Evolutionary conservation across 2,888 invertebrate species (phyloP).

Genomic region (Syritta pipiens): DNA sequence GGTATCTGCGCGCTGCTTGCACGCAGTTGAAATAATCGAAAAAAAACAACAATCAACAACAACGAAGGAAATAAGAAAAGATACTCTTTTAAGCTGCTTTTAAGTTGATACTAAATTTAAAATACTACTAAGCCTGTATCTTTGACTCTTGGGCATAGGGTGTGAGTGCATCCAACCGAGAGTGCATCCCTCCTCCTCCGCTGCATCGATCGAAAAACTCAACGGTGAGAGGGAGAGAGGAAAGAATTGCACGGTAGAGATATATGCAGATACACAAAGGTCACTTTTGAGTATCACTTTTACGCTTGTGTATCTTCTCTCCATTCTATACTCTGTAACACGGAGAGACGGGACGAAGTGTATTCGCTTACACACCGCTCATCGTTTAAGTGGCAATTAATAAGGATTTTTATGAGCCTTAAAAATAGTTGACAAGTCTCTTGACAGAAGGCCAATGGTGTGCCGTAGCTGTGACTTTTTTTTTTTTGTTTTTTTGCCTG

Average conservation of each 20-base stretch:
- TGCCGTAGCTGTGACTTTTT: slow-evolving; percentile 36
- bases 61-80: background rate
- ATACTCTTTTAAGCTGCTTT: slow-evolving; percentile 52
- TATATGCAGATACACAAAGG: slow-evolving; percentile 39
- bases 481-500: slow-evolving; percentile 11
- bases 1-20: slow-evolving; percentile 59
- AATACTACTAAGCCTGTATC: slow-evolving; percentile 60
- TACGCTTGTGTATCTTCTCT: slow-evolving; percentile 27
- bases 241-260: slow-evolving; percentile 25
- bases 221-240: no score
- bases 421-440: slow-evolving; percentile 79
- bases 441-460: slow-evolving; percentile 58
- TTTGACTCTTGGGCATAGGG: slow-evolving; percentile 24
- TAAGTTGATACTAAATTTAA: slow-evolving; percentile 64
- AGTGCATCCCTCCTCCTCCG: background rate
- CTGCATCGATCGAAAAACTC: no score
- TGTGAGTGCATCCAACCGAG: slow-evolving; percentile 46
- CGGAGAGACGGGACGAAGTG: slow-evolving; percentile 14
- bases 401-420: slow-evolving; percentile 79
- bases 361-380: slow-evolving; percentile 47
- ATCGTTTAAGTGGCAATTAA: slow-evolving; percentile 79
- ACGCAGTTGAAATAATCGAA: slow-evolving; percentile 50
- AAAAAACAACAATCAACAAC: background rate
- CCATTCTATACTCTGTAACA: no score
- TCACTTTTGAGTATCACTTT: slow-evolving; percentile 45